phyloP scores from a whole-genome alignment of 1,140 invertebrate genomes.

The Radopholus similis region DNA sequence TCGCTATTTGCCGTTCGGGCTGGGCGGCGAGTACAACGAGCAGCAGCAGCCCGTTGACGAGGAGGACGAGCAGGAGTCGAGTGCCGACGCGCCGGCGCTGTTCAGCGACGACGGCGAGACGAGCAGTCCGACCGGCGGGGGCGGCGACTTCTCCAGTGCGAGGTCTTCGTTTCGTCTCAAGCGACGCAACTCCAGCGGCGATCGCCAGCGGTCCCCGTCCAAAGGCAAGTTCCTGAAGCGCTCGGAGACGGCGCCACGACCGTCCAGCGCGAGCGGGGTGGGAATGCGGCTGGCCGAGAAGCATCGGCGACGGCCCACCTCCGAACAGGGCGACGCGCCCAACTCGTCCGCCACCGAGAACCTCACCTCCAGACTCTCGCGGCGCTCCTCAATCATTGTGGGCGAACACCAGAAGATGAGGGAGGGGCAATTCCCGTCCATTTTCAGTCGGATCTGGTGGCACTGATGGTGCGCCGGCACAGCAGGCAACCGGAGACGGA shows the following conservation, averaged over 20 bases:
- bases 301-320: not conserved
- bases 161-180: not conserved
- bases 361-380: slow-evolving; percentile 25
- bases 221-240: slow-evolving; percentile 14
- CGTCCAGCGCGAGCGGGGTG: slow-evolving; percentile 14
- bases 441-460: slow-evolving; percentile 31
- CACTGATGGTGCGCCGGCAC: slow-evolving; percentile 25
- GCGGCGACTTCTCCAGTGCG: not conserved
- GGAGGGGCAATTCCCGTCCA: not conserved
- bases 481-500: slow-evolving; percentile 16
- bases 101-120: slow-evolving; percentile 6
- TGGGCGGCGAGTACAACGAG: not conserved
- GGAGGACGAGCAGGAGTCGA: not conserved
- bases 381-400: slow-evolving; percentile 33
- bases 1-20: not conserved
- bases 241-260: slow-evolving; percentile 3
- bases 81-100: not conserved
- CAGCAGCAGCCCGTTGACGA: not conserved
- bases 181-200: not conserved
- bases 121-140: no score
- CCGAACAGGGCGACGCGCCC: not conserved
- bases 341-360: slow-evolving; percentile 21
- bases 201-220: not conserved
- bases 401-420: not conserved
- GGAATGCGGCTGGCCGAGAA: not conserved